Conservation (phyloP, 2,797 vertebrate species). For the Falco concolor region DNA sequence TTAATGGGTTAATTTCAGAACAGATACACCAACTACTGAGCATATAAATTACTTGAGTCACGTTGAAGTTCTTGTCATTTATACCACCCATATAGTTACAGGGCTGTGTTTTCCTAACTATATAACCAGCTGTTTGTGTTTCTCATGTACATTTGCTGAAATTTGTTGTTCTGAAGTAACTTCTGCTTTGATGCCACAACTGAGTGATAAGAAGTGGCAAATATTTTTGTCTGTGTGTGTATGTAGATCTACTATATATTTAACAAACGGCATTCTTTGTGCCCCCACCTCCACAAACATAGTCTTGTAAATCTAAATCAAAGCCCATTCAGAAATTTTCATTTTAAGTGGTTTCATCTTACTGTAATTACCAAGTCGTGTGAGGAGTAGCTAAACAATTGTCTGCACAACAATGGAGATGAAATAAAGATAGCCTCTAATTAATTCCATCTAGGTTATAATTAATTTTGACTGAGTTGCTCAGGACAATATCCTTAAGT, state of each 20-base stretch:
- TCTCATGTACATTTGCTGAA: background rate
- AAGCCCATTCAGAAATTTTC: background rate
- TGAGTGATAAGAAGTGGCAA: background rate
- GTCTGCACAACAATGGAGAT: slow-evolving; percentile 15
- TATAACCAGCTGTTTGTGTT: background rate
- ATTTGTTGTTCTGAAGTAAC: background rate
- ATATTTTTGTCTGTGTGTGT: background rate
- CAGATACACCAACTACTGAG: background rate
- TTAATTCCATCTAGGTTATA: slow-evolving; percentile 55
- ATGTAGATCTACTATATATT: background rate
- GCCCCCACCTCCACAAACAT: background rate
- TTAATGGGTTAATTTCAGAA: background rate
- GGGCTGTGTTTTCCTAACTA: background rate
- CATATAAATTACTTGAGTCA: background rate
- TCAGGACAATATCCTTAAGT: slow-evolving; percentile 24
- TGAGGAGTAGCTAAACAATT: slow-evolving; percentile 26
- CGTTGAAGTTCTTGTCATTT: background rate
- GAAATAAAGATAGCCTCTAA: slow-evolving; percentile 51
- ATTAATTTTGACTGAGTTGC: slow-evolving; percentile 57
- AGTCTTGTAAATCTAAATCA: background rate
- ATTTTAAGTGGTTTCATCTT: slow-evolving; percentile 33
- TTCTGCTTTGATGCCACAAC: background rate
- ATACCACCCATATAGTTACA: background rate
- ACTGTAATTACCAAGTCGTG: slow-evolving; percentile 36
- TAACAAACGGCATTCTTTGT: background rate